Evolutionary conservation across 2,888 invertebrate genomes (phyloP), one percentile per base, ranked within the genome.

Genomic region (Pollenia griseotomentosa): DNA sequence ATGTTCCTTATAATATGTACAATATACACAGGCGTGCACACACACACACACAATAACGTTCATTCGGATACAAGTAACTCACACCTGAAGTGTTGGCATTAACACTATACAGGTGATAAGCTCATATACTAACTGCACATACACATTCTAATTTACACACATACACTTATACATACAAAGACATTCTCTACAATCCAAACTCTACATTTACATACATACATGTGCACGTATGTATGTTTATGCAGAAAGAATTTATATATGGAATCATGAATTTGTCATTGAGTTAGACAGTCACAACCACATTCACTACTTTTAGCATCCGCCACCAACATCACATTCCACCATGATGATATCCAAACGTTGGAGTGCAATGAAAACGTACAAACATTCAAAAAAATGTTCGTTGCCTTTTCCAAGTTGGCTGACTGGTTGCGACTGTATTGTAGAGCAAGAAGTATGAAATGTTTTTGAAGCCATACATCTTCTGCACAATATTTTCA

Each of bases 91-190:
- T 87, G 87, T 74, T 70, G 70, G 78, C 61, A 78, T 87, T 81
- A 84, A 78, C 87, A 84, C 87, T 78, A 42, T 65, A 14, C 81
- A 82, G 81, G 81, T 87, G 87, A 84, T 87, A 87, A 87, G 83
- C 81, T 78, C 44, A 23, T 83, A 51, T 19, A 61, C 11, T 16
- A 59, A n/a, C 11, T 48, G 12, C 33, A 23, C 16, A 46, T 11
- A 74, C 46, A 61, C 51, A 80, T 6, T 46, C 40, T 16, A 9
- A 46, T 14, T 6, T 2, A 46, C 8, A 33, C 12, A 53, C 9
- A 48, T 53, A 70, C 19, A 44, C 14, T 44, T 7, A 57, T 16
- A 1, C 63, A 53, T 33, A 7, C 44, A 59, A 61, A 66, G 42
- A 40, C 11, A 59, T 68, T 19, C 51, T 33, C n/a, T 80, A 8